These are phyloP conservation scores for Anthopleura sola DNA, from an alignment of 64 coral and sea anemone genomes.

Conservation along the genomic window DNA sequence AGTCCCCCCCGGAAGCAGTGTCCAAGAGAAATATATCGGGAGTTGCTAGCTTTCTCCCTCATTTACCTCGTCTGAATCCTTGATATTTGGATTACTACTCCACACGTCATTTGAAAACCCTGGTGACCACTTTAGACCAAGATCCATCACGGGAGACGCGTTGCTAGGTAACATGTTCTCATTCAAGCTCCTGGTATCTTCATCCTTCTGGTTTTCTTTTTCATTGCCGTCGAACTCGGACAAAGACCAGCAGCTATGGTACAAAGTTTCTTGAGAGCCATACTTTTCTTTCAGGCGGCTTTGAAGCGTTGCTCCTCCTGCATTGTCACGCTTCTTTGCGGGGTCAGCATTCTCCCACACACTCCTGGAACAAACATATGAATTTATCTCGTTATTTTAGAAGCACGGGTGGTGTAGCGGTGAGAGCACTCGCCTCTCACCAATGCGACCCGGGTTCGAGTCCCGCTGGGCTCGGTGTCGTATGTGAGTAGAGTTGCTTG, in stretches of 20 bases:
- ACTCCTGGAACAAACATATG: constrained; percentile 49
- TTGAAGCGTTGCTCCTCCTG: background rate
- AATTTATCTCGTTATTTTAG: background rate
- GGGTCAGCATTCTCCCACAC: constrained; percentile 87
- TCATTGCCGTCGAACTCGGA: constrained; percentile 50
- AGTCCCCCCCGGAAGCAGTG: no score
- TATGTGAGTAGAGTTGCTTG: no score
- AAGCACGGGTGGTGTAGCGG: no score
- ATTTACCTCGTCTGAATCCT: constrained; percentile 28
- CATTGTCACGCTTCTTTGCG: constrained; percentile 9
- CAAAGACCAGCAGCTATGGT: constrained; percentile 97
- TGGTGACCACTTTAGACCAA: constrained; percentile 80
- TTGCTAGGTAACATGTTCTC: constrained; percentile 77
- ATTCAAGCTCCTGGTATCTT: constrained; percentile 72
- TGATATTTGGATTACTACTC: constrained; percentile 74
- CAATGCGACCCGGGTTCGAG: no score
- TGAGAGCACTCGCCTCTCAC: no score
- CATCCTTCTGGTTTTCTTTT: constrained; percentile 44
- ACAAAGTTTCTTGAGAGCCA: constrained; percentile 91
- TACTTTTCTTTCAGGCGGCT: constrained; percentile 53
- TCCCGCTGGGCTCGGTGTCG: no score
- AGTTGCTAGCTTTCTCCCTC: background rate
- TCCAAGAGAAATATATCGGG: no score
- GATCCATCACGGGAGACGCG: constrained; percentile 51
- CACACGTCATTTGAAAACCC: constrained; percentile 63